Evolutionary conservation across 2,888 invertebrate species (phyloP).

Genomic region (Anodontia alba): DNA sequence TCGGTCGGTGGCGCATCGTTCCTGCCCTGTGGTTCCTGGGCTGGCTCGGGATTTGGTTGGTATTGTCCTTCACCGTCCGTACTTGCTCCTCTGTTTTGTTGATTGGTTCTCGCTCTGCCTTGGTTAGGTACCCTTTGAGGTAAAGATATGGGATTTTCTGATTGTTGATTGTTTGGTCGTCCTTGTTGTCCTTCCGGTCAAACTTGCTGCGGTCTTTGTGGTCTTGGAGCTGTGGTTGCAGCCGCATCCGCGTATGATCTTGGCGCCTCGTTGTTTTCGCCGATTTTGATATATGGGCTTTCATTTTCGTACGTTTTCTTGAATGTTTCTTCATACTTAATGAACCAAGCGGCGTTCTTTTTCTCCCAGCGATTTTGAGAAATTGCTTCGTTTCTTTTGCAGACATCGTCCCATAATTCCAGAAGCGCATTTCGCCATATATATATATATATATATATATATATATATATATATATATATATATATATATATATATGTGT

Average conservation of each 20-base stretch:
- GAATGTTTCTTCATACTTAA: not conserved
- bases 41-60: not conserved
- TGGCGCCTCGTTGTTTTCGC: no score
- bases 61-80: not conserved
- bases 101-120: not conserved
- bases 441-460: no score
- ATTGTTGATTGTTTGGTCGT: not conserved
- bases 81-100: not conserved
- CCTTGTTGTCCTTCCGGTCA: not conserved
- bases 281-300: no score
- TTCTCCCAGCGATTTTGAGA: not conserved
- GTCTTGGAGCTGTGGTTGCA: no score
- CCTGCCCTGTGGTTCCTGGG: no score
- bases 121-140: not conserved
- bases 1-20: no score
- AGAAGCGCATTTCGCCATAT: no score
- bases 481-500: no score
- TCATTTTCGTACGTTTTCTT: not conserved
- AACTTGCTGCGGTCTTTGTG: no score
- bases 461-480: no score
- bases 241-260: no score
- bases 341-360: not conserved
- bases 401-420: not conserved
- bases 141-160: not conserved
- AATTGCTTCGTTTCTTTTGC: not conserved